Evolutionary conservation across 1,140 invertebrate species (phyloP), one percentile per base, ranked within the genome.

Genomic region (Drosophila lacertosa): DNA sequence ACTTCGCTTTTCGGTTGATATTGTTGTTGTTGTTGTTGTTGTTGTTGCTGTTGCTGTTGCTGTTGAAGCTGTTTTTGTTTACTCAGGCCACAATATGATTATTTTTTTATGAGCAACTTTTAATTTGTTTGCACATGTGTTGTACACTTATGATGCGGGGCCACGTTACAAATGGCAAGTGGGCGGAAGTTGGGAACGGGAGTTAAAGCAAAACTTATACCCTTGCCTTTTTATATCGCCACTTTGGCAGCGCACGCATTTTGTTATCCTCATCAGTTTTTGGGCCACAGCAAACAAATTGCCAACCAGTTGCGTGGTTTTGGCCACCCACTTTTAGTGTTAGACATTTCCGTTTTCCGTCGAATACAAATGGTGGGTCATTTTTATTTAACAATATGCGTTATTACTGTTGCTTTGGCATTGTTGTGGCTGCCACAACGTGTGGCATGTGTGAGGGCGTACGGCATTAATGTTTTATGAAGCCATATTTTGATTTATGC

Each of bases 21-120:
- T 5, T n/a, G 35, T 1, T 13, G 35, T 11, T 11, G 4, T 13
- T 37, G 15, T 37, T 33, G 1, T 2, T 1, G 6, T 5, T n/a
- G 35, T 1, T 13, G 35, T 11, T 11, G 4, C 13, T 39, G 15
- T 39, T 37, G 2, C 1, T 40, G 7, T 20, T 4, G 16, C 4
- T 68, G 54, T 62, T 64, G 45, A 18, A 57, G 53, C 75, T 86
- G 64, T 74, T 86, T 64, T 70, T 86, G 58, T 73, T 86, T 72
- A 60, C 54, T 45, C 74, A 29, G 18, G 59, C 81, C 57, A 78
- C 81, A 84, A 77, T 73, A 86, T 84, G 81, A 84, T 86, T 86
- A 88, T 86, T 74, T 88, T 86, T 88, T 88, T 88, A 88, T 78
- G 77, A 26, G 64, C 64, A 88, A 82, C 74, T 88, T 88, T 88